Evolutionary conservation across 2,797 vertebrate genomes (phyloP), one percentile per base, ranked within the genome.

Genomic region (Chloroceryle inda): DNA sequence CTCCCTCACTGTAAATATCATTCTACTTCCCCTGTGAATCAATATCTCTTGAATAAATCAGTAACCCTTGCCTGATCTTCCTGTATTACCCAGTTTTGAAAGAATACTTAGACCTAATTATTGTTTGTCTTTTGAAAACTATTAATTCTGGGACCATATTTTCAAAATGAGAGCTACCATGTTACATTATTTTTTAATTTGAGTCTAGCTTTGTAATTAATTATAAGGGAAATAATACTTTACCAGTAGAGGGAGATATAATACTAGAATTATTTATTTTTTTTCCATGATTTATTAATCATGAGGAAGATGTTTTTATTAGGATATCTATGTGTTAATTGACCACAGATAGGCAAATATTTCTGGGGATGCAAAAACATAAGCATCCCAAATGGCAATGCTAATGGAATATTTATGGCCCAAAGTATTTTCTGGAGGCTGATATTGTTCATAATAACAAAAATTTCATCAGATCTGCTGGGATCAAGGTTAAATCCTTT

Each of bases 221-320:
- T 66, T 18, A 40, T 49, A 66, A 66, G 4, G 55, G 88, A 81
- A 72, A 75, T 14, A 78, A 27, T 81, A 63, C 95, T 84, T 81
- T 88, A 59, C 95, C 96, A 95, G 93, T 76, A 97, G 95, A 92
- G 94, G 93, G 95, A 75, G 86, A 33, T 94, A 56, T 66, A 87
- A 75, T 84, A 67, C 90, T 85, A 85, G 27, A 3, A 86, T 35
- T 35, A 93, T 93, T 81, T 82, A 63, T 49, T 85, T 87, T 72
- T 78, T 4, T 18, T 44, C 33, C 37, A 24, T 67, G 6, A 87
- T 87, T 87, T 94, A 87, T 87, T 89, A 55, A 37, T 37, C 59
- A 67, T 47, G 31, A 72, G 19, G 38, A 68, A 69, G 20, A 37
- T 13, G 23, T 45, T 83, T 77, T 14, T 2, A 38, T 56, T 59